Conservation (phyloP, 2,888 invertebrate species). For the Leistus spinibarbis region DNA sequence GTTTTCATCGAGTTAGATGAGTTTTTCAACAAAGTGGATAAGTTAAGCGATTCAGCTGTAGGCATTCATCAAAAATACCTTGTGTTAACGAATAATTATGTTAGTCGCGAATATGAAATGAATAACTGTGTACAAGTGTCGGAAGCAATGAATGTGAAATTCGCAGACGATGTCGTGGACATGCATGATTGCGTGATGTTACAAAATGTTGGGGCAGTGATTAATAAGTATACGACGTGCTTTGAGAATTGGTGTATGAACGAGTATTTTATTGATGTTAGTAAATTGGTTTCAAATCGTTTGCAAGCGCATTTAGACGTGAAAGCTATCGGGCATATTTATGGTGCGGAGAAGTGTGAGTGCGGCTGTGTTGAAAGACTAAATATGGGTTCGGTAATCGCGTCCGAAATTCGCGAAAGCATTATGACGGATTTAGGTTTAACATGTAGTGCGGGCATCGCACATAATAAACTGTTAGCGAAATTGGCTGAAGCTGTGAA, state of each 20-base stretch:
- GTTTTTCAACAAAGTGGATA: constrained; percentile 88
- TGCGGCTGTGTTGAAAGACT: constrained; percentile 78
- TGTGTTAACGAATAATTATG: constrained; percentile 84
- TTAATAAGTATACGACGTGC: constrained; percentile 72
- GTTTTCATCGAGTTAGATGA: constrained; percentile 84
- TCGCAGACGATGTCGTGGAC: too few species aligned
- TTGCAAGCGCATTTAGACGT: constrained; percentile 49
- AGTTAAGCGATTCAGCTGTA: constrained; percentile 72
- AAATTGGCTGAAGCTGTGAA: constrained; percentile 75
- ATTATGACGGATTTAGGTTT: constrained; percentile 72
- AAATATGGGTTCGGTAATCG: constrained; percentile 73
- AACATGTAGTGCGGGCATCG: constrained; percentile 82
- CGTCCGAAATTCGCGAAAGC: constrained; percentile 74
- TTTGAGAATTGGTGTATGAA: constrained; percentile 86
- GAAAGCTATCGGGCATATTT: constrained; percentile 64
- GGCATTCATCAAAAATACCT: constrained; percentile 85
- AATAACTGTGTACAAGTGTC: constrained; percentile 77
- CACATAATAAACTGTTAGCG: constrained; percentile 82
- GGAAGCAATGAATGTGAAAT: constrained; percentile 78
- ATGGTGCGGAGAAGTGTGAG: constrained; percentile 64
- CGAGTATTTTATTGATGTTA: constrained; percentile 84
- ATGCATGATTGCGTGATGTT: constrained; percentile 80
- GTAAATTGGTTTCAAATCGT: constrained; percentile 66
- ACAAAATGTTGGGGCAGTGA: constrained; percentile 72
- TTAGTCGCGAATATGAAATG: constrained; percentile 76